phyloP scores from a whole-genome alignment of 2,888 invertebrate genomes.

The Pinctada fucata region DNA sequence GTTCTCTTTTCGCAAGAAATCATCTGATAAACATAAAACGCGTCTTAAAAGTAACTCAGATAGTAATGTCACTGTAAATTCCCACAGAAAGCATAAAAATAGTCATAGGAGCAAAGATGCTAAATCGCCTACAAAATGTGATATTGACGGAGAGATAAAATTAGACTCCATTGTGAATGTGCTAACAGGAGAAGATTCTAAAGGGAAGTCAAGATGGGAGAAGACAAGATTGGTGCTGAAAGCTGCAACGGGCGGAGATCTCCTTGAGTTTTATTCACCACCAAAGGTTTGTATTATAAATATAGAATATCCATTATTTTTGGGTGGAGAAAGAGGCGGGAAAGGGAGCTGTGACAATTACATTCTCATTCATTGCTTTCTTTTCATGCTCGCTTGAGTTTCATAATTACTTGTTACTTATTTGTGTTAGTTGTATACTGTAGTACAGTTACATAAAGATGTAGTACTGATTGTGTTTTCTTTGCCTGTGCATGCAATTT shows the following conservation, averaged over 20 bases:
- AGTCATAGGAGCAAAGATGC: constrained; percentile 36
- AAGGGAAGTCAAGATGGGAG: constrained; percentile 93
- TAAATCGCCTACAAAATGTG: constrained; percentile 36
- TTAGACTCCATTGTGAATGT: constrained; percentile 96
- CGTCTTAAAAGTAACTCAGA: constrained; percentile 94
- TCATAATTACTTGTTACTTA: constrained; percentile 1
- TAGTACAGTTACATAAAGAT: too few species aligned
- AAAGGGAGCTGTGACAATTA: neutral
- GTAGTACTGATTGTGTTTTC: too few species aligned
- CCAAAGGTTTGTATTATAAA: constrained; percentile 83
- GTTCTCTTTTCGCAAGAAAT: constrained; percentile 82
- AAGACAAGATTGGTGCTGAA: constrained; percentile 93
- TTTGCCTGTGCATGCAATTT: too few species aligned
- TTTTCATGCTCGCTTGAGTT: neutral
- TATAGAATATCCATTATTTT: neutral
- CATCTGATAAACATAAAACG: constrained; percentile 79
- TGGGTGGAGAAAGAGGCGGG: neutral
- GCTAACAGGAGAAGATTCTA: constrained; percentile 89
- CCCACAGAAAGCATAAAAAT: constrained; percentile 54
- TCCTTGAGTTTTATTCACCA: constrained; percentile 96
- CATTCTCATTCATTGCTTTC: neutral
- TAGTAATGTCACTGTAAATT: constrained; percentile 80
- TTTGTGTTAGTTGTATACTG: too few species aligned
- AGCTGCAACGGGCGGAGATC: constrained; percentile 93
- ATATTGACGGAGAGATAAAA: constrained; percentile 49